Base-by-base conservation (phyloP, 2,797 vertebrate genomes). In the Urocyon cinereoargenteus region DNA sequence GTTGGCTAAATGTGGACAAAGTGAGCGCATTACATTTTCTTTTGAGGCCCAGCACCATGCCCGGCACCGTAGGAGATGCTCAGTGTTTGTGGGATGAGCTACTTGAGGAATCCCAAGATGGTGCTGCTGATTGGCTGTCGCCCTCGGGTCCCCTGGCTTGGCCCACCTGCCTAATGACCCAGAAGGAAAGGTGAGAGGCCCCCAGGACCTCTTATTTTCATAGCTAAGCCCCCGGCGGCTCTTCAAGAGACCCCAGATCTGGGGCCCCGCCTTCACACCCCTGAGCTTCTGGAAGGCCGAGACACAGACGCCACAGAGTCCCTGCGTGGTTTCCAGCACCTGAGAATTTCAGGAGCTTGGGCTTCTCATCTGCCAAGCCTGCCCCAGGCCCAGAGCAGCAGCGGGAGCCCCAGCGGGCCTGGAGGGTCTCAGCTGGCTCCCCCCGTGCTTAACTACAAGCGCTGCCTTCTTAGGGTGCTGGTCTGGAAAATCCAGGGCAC, bases 261-360 rank as follows among this genome's bases (percentile, higher is more conserved):
- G 11, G 11, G 59, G 28, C 21, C 68, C 26, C 22, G 13, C 61
- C 22, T 57, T 12, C 0, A 1, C 7, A 28, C 31, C 91, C 51
- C 53, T 55, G 22, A 13, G 70, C 21, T 21, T 14, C 53, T 64
- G 10, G 21, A 24, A 22, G 34, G 4, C 26, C 3, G 16, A 77
- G 59, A 51, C n/a, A 3, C n/a, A 5, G 10, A 51, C 18, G 1
- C 18, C 45, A 0, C 66, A 2, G 62, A 3, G 26, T 31, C 62
- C 1, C 5, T 16, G 64, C 2, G 4, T 24, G 19, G 34, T 14
- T 16, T n/a, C 51, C 22, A 40, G 1, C 1, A 1, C 21, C n/a
- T 34, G 15, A 13, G 66, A 66, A n/a, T 22, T 73, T 59, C 1
- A 0, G 12, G 19, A 31, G 8, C 59, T 26, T 22, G 40, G 68